A percentile compares a stretch with the other conserved stretches of the same genome.
Conservation (phyloP, 2,113 vertebrate genomes). For the Carassius auratus region DNA sequence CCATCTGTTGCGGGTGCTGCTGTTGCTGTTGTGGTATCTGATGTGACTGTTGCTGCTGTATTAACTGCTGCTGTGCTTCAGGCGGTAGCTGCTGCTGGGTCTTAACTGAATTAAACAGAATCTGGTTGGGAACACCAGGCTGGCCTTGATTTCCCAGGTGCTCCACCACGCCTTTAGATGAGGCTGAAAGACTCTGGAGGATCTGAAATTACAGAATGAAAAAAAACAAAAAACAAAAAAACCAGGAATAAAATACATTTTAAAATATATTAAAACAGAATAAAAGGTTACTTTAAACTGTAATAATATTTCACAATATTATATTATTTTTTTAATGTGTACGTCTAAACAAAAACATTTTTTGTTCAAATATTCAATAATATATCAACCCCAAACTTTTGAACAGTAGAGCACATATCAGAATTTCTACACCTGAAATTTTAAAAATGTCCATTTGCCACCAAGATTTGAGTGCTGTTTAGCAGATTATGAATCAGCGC, state of each 20-base stretch:
- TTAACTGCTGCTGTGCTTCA: conserved; percentile 81
- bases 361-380: no score
- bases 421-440: neutral
- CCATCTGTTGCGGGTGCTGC: conserved; percentile 77
- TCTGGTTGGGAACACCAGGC: conserved; percentile 76
- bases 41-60: conserved; percentile 77
- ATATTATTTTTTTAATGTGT: no score
- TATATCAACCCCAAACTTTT: no score
- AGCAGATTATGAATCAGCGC: no score
- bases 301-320: no score
- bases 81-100: conserved; percentile 64
- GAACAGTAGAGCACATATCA: neutral
- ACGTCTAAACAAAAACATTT: no score
- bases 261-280: neutral
- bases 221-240: neutral
- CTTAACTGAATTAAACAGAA: conserved; percentile 76
- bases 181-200: conserved; percentile 87
- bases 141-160: conserved; percentile 84
- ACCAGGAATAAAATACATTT: neutral
- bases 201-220: conserved; percentile 74
- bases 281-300: no score
- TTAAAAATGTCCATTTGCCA: no score
- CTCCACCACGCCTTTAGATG: conserved; percentile 86
- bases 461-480: no score
- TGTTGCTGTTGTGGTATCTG: conserved; percentile 77